Base-by-base conservation (phyloP, 1,140 invertebrate species). In the Lethrus apterus region DNA sequence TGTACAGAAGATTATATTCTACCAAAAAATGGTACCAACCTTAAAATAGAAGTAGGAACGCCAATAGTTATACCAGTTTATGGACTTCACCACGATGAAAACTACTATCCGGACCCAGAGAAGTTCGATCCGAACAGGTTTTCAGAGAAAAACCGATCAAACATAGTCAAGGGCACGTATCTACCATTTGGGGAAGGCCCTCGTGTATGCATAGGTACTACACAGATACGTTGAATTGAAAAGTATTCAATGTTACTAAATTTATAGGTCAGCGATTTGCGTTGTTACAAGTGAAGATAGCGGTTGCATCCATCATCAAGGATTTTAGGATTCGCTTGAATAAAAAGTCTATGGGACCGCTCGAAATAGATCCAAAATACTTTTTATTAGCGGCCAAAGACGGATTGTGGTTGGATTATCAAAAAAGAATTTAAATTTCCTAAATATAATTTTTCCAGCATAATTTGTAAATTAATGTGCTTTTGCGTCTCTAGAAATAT, bases 41-140 rank as follows among this genome's bases (percentile, higher is more conserved):
- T 42, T 4, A 33, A 15, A 18, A 29, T 57, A n/a, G 45, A 55
- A 14, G 10, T 17, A 48, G 73, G 64, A 8, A 60, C 58, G 8
- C 52, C 56, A 5, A 58, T 74, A 1, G 40, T 41, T 2, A 47
- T 47, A 2, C 36, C 46, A 4, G 46, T 46, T 1, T 40, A 26
- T 34, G 61, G 57, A 8, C 31, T 63, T 34, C 62, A 64, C 9
- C 20, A 38, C 15, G 67, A 77, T 47, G 53, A 62, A 5, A 48
- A 69, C n/a, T 59, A 63, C 29, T 81, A 67, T 52, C 67, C 74
- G 14, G 64, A 80, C 42, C 76, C 79, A 3, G 68, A 76, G 14
- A 57, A 56, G 10, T 81, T 76, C 57, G 63, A 78, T 56, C 78
- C 78, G 0, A 74, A 80, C 29, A 58, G 77, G 40, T 81, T 80